Conservation (phyloP, 2,797 vertebrate genomes). For the Liasis olivaceus region DNA sequence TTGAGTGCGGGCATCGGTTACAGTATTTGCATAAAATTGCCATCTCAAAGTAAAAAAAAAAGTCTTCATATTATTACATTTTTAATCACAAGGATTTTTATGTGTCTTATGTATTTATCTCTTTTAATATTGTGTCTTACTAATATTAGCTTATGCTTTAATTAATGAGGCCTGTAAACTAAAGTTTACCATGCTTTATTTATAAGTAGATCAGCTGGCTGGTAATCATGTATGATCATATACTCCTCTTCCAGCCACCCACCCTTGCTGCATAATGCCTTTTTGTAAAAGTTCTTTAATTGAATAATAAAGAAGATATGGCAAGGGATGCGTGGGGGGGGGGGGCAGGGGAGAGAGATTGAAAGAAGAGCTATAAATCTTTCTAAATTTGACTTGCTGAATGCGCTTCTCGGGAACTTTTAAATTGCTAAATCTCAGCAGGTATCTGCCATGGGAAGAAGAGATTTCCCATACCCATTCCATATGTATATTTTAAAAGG, state of each 20-base stretch:
- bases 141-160: slow-evolving; percentile 44
- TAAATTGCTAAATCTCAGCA: slow-evolving; percentile 52
- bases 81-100: slow-evolving; percentile 19
- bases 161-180: slow-evolving; percentile 51
- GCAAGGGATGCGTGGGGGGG: not conserved
- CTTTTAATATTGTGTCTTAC: slow-evolving; percentile 22
- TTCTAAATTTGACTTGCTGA: slow-evolving; percentile 42
- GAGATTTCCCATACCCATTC: slow-evolving; percentile 20
- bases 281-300: slow-evolving; percentile 51
- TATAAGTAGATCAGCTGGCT: slow-evolving; percentile 45
- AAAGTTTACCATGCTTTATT: slow-evolving; percentile 56
- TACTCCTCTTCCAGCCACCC: not conserved
- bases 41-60: slow-evolving; percentile 1
- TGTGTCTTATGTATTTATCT: slow-evolving; percentile 13
- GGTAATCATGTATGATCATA: slow-evolving; percentile 47
- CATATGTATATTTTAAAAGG: slow-evolving; percentile 49
- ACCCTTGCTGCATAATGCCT: slow-evolving; percentile 5
- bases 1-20: not conserved
- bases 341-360: not conserved
- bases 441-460: slow-evolving; percentile 37
- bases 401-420: slow-evolving; percentile 46
- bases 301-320: slow-evolving; percentile 56
- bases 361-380: slow-evolving; percentile 40
- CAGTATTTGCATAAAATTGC: not conserved
- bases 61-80: slow-evolving; percentile 19